Conservation (phyloP, 2,797 vertebrate species). For the Gambusia yucatana region DNA sequence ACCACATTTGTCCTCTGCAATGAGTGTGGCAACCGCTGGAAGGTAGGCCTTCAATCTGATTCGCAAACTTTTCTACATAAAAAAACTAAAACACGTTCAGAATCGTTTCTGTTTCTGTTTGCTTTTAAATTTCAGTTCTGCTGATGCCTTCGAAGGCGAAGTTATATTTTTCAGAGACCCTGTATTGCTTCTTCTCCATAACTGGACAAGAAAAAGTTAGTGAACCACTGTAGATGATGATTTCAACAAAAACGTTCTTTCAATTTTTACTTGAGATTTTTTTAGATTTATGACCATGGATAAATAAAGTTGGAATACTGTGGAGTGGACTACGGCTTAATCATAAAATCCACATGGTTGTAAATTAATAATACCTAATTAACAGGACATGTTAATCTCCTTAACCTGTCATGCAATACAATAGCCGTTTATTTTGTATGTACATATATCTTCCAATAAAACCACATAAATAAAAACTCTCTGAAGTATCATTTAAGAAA, state of each 20-base stretch:
- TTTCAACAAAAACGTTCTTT: slow-evolving; percentile 49
- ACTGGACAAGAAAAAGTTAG: slow-evolving; percentile 22
- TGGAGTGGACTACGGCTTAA: slow-evolving; percentile 33
- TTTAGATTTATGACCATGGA: slow-evolving; percentile 63
- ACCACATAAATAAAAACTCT: slow-evolving; percentile 35
- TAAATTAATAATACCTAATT: slow-evolving; percentile 32
- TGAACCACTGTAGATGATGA: slow-evolving; percentile 59
- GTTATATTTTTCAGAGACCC: slow-evolving; percentile 5
- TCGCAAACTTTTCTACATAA: not conserved
- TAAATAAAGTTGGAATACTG: slow-evolving; percentile 43
- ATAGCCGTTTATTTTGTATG: slow-evolving; percentile 59
- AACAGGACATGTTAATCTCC: slow-evolving; percentile 7
- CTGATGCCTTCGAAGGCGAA: slow-evolving; percentile 67
- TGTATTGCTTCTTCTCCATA: slow-evolving; percentile 51
- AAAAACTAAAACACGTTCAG: not conserved
- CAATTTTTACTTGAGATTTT: slow-evolving; percentile 67
- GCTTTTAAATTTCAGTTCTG: slow-evolving; percentile 79
- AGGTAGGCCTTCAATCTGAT: slow-evolving; percentile 79
- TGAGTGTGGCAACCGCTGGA: slow-evolving; percentile 98
- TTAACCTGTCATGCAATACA: slow-evolving; percentile 29
- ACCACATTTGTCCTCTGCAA: slow-evolving; percentile 98
- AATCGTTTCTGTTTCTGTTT: slow-evolving; percentile 4
- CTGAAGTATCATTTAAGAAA: slow-evolving; percentile 4
- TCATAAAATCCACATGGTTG: slow-evolving; percentile 24
- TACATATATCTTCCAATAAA: slow-evolving; percentile 63